These are phyloP conservation scores for Clunio marinus DNA, from an alignment of 2,888 invertebrate genomes.

Conservation along the genomic window DNA sequence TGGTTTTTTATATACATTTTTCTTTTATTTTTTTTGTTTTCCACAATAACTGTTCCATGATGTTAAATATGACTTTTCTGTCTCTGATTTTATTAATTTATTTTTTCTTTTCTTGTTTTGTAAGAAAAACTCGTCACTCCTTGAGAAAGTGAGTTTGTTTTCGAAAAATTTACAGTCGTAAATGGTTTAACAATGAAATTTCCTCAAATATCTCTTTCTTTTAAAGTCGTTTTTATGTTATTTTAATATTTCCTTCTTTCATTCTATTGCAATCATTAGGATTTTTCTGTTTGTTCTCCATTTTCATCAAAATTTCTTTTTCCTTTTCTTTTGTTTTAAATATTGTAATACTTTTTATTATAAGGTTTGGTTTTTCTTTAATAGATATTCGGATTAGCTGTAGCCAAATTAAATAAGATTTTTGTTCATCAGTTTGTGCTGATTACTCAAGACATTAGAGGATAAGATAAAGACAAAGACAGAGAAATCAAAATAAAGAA, in stretches of 20 bases:
- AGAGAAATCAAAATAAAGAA: neutral
- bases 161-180: neutral
- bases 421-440: neutral
- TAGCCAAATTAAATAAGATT: neutral
- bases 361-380: neutral
- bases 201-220: neutral
- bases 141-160: neutral
- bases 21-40: neutral
- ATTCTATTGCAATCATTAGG: neutral
- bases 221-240: neutral
- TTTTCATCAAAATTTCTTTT: neutral
- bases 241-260: no score
- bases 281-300: no score
- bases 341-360: neutral
- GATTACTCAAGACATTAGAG: slow-evolving; percentile 6
- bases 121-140: neutral
- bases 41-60: neutral
- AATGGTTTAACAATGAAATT: slow-evolving; percentile 2
- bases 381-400: neutral
- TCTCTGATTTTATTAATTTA: neutral
- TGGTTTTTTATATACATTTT: slow-evolving; percentile 10
- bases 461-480: neutral
- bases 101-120: neutral
- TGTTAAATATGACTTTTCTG: no score
- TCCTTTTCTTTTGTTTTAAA: neutral